A percentile compares a stretch with the other conserved stretches of the same genome.
Conservation (phyloP, 2,797 vertebrate species). For the Sphenodon punctatus region DNA sequence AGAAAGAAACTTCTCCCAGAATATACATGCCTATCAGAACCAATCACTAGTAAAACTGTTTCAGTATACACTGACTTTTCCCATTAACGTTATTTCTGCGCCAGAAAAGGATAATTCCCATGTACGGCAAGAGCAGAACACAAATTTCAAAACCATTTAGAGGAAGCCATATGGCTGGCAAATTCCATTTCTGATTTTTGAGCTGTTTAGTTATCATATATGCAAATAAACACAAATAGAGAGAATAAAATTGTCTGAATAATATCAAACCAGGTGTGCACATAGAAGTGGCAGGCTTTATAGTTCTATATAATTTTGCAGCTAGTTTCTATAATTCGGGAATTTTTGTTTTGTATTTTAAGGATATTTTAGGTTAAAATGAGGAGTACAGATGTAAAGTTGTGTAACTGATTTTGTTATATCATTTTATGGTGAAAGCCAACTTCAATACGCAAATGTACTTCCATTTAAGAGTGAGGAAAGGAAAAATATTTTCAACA, state of each 20-base stretch:
- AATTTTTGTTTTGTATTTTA: not conserved
- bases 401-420: not conserved
- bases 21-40: not conserved
- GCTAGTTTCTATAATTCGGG: not conserved
- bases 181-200: not conserved
- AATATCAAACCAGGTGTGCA: not conserved
- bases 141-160: not conserved
- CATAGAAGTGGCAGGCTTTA: not conserved
- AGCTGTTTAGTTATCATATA: not conserved
- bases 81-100: not conserved
- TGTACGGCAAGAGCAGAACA: not conserved
- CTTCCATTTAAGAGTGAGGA: not conserved
- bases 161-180: not conserved
- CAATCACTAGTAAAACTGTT: not conserved
- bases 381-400: not conserved
- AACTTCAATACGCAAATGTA: not conserved
- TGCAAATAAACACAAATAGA: not conserved
- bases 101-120: not conserved
- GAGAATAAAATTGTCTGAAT: not conserved
- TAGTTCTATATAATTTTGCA: not conserved
- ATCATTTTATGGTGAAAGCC: not conserved
- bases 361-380: not conserved
- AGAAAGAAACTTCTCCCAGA: not conserved
- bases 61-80: not conserved
- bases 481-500: constrained; percentile 1